These are phyloP conservation scores for Tiliacea aurago DNA, from an alignment of 2,888 invertebrate species.

Conservation along the genomic window DNA sequence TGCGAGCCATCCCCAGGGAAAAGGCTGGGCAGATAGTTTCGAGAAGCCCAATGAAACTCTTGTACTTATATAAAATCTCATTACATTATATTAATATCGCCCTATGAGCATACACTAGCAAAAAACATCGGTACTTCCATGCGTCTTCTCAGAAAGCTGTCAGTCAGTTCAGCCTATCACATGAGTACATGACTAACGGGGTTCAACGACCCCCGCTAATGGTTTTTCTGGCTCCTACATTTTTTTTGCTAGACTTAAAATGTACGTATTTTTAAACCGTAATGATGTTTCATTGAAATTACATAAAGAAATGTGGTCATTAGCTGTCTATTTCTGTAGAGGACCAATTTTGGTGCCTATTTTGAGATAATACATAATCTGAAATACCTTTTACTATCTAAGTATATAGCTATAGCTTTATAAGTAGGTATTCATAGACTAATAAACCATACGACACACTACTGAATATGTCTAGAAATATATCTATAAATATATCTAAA, in stretches of 20 bases:
- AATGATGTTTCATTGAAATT: conserved; percentile 58
- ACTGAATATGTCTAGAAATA: no score
- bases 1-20: no score
- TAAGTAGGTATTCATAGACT: neutral
- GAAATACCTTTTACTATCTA: neutral
- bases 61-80: neutral
- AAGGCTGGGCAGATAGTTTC: neutral
- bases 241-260: conserved; percentile 63
- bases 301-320: conserved; percentile 50
- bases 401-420: neutral
- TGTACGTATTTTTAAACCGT: conserved; percentile 51
- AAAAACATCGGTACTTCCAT: conserved; percentile 57
- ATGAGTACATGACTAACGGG: conserved; percentile 62
- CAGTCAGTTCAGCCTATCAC: conserved; percentile 40
- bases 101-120: conserved; percentile 17
- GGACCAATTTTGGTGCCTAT: conserved; percentile 17
- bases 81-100: conserved; percentile 2
- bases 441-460: neutral
- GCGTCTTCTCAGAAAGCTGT: conserved; percentile 46
- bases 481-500: neutral
- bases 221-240: conserved; percentile 66
- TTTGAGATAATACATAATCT: conserved; percentile 10
- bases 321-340: conserved; percentile 28
- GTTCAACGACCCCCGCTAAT: conserved; percentile 69
- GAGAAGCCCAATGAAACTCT: neutral